Percentiles rank a stretch among this genome's conserved stretches.
Conservation (phyloP, 2,888 invertebrate species). For the Drosophila setosimentum region DNA sequence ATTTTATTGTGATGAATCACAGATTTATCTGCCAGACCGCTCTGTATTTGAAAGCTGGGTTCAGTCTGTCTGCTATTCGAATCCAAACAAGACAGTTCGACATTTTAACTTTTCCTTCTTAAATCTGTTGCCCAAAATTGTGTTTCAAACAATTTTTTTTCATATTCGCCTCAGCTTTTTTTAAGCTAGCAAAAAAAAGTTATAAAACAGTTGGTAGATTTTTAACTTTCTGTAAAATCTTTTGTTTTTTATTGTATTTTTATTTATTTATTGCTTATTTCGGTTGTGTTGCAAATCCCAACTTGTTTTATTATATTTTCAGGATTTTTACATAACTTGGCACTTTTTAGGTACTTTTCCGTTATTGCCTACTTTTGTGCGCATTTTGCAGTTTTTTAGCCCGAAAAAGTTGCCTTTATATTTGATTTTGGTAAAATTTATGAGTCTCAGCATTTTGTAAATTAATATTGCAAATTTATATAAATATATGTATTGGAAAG, state of each 20-base stretch:
- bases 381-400: constrained; percentile 25
- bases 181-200: not conserved
- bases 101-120: not conserved
- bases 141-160: not conserved
- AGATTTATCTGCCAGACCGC: not conserved
- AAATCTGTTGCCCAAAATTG: not conserved
- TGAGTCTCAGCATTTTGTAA: constrained; percentile 46
- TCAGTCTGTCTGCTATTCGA: not conserved
- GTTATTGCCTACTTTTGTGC: constrained; percentile 69
- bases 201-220: not conserved
- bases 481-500: not conserved
- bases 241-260: constrained; percentile 7
- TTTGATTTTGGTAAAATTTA: constrained; percentile 43
- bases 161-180: not conserved
- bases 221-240: not conserved
- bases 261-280: not conserved
- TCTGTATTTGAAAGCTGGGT: not conserved
- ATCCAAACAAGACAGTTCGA: rapidly evolving
- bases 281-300: not conserved
- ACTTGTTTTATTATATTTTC: constrained; percentile 22
- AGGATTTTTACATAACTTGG: constrained; percentile 39
- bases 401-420: constrained; percentile 17
- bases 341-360: constrained; percentile 39
- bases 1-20: not conserved
- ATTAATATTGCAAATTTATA: constrained; percentile 62